phyloP scores from a whole-genome alignment of 23 tunicate species.

The Diplosoma virens region DNA sequence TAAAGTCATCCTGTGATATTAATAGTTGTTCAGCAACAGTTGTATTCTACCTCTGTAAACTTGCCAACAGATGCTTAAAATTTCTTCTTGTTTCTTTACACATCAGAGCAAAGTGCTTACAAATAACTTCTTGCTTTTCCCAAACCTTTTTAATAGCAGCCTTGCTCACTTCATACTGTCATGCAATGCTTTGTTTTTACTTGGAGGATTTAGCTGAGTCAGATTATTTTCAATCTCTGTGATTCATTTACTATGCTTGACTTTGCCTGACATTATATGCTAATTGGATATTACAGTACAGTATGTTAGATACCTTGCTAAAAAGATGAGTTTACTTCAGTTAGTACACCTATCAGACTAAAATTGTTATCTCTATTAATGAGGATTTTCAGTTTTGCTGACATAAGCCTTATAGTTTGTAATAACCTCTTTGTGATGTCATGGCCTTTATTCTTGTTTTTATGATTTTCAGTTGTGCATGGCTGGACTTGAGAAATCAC shows the following conservation, averaged over 20 bases:
- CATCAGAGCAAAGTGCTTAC: slow-evolving; percentile 20
- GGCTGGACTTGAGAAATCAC: too few species aligned
- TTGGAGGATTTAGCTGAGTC: not conserved
- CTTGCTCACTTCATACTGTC: not conserved
- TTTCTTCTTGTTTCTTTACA: slow-evolving; percentile 5
- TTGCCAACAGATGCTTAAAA: not conserved
- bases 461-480: too few species aligned
- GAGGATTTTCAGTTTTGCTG: not conserved
- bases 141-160: not conserved
- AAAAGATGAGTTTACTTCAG: too few species aligned
- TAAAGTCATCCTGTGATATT: not conserved
- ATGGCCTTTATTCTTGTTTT: slow-evolving; percentile 29
- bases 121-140: not conserved
- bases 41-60: slow-evolving; percentile 22
- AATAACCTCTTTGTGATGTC: slow-evolving; percentile 31
- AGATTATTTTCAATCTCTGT: slow-evolving; percentile 19
- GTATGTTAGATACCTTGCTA: not conserved
- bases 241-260: not conserved
- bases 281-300: not conserved
- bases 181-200: not conserved
- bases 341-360: too few species aligned
- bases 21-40: slow-evolving; percentile 14
- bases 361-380: too few species aligned
- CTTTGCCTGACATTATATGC: not conserved
- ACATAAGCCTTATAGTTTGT: not conserved